Evolutionary conservation across 1,140 invertebrate species (phyloP), one percentile per base, ranked within the genome.

Genomic region (Bombus picipes): DNA sequence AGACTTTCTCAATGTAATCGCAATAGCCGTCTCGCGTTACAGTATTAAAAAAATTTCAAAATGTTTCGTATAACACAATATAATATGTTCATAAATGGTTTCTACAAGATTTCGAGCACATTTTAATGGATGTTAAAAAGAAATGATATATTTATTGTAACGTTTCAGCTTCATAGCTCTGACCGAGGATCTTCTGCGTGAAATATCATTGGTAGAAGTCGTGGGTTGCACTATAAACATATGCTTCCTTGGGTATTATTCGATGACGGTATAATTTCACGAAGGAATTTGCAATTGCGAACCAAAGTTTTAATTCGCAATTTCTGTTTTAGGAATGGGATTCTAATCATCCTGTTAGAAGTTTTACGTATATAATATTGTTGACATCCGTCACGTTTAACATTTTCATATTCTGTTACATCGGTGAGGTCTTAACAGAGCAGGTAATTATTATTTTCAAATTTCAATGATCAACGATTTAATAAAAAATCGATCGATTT

Each of bases 351-450:
- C 74, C 77, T 32, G 73, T 81, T 12, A 78, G 39, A 28, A 32
- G 73, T 25, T 12, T 88, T 15, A 79, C 86, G n/a, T 90, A 77
- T 72, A 62, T 89, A 39, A 75, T 82, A 18, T 65, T 92, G 2
- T 66, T 91, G 4, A 70, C 82, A 25, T 91, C 91, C 3, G 68
- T 92, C 22, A 85, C 83, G 5, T 89, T 91, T 32, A 92, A 93
- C 79, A 91, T 92, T 79, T 93, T 92, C n/a, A 88, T 92, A 88
- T 92, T 91, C 87, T 93, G 92, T 88, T 92, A 92, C 65, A 90
- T 93, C 73, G 91, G 92, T 6, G 92, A 93, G 87, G 78, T 88
- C 57, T 68, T 93, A n/a, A 79, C 86, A 3, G 81, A 87, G 80
- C 72, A 93, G 91, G 92, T 93, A 89, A 3, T 15, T 47, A 28